These are phyloP conservation scores for Drosophila niveifrons DNA, from an alignment of 2,888 invertebrate species.

Conservation along the genomic window DNA sequence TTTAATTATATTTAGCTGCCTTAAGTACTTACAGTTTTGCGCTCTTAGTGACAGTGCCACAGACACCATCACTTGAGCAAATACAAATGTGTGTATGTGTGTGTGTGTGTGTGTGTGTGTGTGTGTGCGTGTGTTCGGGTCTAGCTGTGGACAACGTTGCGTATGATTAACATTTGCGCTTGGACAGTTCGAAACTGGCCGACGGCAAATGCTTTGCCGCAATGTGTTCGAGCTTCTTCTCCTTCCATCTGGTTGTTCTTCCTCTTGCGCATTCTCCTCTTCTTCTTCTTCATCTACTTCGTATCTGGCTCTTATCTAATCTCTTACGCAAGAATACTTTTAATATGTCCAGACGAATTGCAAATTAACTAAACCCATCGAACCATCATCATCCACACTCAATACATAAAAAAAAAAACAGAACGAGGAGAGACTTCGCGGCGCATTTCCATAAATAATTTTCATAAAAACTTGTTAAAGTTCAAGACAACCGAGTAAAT, in stretches of 20 bases:
- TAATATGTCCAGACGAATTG: conserved; percentile 57
- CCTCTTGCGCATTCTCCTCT: background rate
- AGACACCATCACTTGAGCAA: conserved; percentile 41
- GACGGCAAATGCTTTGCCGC: conserved; percentile 35
- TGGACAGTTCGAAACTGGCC: conserved; percentile 48
- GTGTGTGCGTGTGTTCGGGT: background rate
- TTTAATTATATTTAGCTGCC: conserved; percentile 81
- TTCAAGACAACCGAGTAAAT: conserved; percentile 61
- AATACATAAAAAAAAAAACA: conserved; percentile 1
- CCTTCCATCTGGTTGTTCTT: background rate
- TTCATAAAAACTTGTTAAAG: conserved; percentile 71
- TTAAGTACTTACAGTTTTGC: conserved; percentile 80
- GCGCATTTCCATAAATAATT: conserved; percentile 66
- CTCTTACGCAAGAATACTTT: conserved; percentile 63
- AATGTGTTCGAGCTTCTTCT: background rate
- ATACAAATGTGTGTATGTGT: conserved; percentile 29
- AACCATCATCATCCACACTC: background rate
- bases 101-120: conserved; percentile 12
- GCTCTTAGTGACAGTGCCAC: conserved; percentile 68
- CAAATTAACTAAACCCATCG: conserved; percentile 42
- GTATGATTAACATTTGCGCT: conserved; percentile 61
- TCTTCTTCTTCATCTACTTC: no score
- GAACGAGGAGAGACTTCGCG: background rate
- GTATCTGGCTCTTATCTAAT: conserved; percentile 42
- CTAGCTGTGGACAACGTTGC: conserved; percentile 53